These are phyloP conservation scores for Prolemur simus DNA, from an alignment of 2,113 vertebrate genomes.

Conservation along the genomic window DNA sequence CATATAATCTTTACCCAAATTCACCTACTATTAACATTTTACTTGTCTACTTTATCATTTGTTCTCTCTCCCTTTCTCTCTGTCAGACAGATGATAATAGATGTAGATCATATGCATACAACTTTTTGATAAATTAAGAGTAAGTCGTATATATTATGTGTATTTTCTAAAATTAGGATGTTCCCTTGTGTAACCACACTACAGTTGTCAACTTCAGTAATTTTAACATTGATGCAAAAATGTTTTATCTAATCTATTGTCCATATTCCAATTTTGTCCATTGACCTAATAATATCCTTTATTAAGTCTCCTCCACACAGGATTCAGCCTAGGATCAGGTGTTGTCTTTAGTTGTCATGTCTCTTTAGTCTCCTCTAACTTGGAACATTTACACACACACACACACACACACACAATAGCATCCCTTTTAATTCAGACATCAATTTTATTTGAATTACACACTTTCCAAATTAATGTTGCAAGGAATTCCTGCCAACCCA, in stretches of 20 bases:
- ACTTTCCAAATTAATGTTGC: neutral
- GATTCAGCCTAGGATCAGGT: neutral
- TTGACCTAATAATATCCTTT: neutral
- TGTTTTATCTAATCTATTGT: neutral
- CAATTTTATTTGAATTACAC: neutral
- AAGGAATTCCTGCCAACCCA: neutral
- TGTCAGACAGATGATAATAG: neutral
- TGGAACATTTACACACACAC: neutral
- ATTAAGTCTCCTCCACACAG: neutral
- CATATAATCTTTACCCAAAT: neutral
- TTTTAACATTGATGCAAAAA: neutral
- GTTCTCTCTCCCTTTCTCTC: neutral
- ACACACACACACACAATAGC: neutral
- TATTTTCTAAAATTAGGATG: neutral
- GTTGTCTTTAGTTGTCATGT: neutral
- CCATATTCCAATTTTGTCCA: neutral
- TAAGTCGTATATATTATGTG: neutral
- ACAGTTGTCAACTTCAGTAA: neutral
- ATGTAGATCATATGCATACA: neutral
- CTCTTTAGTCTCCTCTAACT: neutral
- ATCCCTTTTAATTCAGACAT: neutral
- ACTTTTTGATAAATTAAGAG: conserved; percentile 11
- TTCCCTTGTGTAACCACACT: neutral
- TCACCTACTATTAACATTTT: neutral
- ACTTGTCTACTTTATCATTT: neutral